These are phyloP conservation scores for Fistularia tabacaria DNA, from an alignment of 2,797 vertebrate genomes.

Conservation along the genomic window DNA sequence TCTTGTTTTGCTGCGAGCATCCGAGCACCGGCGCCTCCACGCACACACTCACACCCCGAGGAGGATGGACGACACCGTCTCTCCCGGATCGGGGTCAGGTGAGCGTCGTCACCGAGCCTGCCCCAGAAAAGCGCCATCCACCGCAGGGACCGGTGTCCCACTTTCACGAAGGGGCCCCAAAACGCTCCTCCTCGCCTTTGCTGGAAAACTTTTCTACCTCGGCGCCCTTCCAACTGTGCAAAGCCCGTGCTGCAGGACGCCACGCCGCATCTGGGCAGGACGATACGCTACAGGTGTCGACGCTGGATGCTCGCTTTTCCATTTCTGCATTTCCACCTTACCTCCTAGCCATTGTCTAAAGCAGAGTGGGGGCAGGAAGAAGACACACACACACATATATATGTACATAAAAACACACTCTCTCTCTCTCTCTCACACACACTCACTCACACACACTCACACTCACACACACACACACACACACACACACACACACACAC, in stretches of 20 bases:
- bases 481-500: no score
- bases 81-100: constrained; percentile 66
- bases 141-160: constrained; percentile 79
- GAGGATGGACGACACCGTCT: constrained; percentile 56
- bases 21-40: constrained; percentile 23
- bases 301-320: background rate
- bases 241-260: constrained; percentile 3
- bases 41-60: constrained; percentile 31
- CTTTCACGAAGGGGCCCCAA: constrained; percentile 70
- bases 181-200: constrained; percentile 52
- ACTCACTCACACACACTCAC: no score
- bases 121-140: constrained; percentile 76
- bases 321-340: constrained; percentile 1
- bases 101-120: constrained; percentile 72
- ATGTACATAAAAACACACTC: no score
- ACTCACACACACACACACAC: no score
- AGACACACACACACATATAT: no score
- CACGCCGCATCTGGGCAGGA: background rate
- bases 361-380: no score
- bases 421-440: no score
- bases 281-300: background rate
- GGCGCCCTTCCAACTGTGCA: constrained; percentile 33
- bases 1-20: background rate
- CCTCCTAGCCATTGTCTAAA: no score
- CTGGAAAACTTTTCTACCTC: constrained; percentile 63